phyloP scores from a whole-genome alignment of 2,113 vertebrate species.

The Sorex araneus region DNA sequence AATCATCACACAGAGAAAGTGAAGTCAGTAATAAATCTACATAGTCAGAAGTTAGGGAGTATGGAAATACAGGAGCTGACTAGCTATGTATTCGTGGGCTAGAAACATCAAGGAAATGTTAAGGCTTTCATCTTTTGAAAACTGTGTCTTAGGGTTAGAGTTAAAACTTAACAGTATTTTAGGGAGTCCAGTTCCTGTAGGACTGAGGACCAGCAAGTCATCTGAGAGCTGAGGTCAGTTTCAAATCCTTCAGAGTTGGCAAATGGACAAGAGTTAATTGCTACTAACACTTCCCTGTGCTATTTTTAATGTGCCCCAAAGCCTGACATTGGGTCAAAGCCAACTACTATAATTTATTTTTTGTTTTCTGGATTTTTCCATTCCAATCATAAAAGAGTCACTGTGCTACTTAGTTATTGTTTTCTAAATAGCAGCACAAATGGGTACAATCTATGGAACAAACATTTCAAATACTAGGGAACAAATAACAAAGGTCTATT shows the following conservation, averaged over 20 bases:
- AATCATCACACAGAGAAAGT: constrained; percentile 7
- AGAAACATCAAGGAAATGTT: constrained; percentile 32
- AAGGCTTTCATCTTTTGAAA: constrained; percentile 45
- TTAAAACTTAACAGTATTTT: background rate
- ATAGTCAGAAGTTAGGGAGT: background rate
- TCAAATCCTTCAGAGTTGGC: background rate
- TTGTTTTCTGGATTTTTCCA: background rate
- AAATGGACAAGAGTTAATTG: background rate
- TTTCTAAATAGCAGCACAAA: background rate
- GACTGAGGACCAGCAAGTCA: background rate
- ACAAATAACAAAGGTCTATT: background rate
- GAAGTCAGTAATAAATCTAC: constrained; percentile 22
- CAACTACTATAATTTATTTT: background rate
- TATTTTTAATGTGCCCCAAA: background rate
- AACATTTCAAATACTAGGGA: background rate
- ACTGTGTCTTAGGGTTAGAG: background rate
- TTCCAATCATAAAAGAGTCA: background rate
- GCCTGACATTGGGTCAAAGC: background rate
- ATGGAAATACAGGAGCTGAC: background rate
- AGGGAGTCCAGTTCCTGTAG: background rate
- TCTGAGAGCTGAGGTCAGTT: background rate
- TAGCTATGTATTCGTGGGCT: background rate
- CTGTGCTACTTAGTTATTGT: background rate
- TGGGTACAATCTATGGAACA: background rate
- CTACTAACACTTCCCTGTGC: background rate